phyloP scores from a whole-genome alignment of 2,888 invertebrate species.

The Hypolimnas misippus region DNA sequence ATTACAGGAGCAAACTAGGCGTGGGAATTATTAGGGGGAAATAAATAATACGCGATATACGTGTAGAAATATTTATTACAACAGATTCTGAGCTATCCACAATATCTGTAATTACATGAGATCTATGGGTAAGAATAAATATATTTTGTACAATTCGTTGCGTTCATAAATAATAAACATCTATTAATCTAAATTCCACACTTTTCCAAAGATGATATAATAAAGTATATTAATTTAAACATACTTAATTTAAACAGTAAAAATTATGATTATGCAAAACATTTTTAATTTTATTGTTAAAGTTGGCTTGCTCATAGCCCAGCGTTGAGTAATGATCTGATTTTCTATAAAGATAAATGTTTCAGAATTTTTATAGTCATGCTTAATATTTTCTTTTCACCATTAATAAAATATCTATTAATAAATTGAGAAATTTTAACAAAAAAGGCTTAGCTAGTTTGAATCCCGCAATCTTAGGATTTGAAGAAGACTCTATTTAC shows the following conservation, averaged over 20 bases:
- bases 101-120: slow-evolving; percentile 32
- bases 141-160: slow-evolving; percentile 37
- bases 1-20: not conserved
- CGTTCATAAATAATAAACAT: slow-evolving; percentile 17
- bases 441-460: too few relatives aligned
- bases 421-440: too few relatives aligned
- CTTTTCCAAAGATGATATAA: not conserved
- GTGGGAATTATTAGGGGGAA: not conserved
- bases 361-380: too few relatives aligned
- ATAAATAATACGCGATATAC: slow-evolving; percentile 42
- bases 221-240: not conserved
- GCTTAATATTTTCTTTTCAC: too few relatives aligned
- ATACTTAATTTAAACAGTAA: not conserved
- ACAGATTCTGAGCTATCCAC: slow-evolving; percentile 59
- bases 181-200: slow-evolving; percentile 7
- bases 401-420: too few relatives aligned
- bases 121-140: slow-evolving; percentile 32
- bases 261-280: not conserved
- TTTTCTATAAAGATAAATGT: too few relatives aligned
- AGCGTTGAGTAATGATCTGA: too few relatives aligned
- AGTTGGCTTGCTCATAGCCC: too few relatives aligned
- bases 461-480: too few relatives aligned
- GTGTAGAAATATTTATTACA: slow-evolving; percentile 59
- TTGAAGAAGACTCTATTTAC: too few relatives aligned
- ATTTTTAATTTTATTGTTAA: slow-evolving; percentile 7